Conservation (phyloP, 2,113 vertebrate species). For the Lampris megalopsis region DNA sequence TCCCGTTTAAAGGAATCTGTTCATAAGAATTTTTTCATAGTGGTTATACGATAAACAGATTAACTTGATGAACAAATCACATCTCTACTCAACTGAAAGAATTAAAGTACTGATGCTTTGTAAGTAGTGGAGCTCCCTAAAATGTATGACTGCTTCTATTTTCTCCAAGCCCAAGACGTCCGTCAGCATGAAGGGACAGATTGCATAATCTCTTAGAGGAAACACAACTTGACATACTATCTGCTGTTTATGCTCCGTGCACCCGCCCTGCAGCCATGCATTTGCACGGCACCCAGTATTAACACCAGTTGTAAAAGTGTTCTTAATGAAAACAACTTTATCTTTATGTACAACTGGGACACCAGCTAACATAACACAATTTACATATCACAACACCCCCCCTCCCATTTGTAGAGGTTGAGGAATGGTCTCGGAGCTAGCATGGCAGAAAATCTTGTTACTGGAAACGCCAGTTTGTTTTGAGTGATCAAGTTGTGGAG, state of each 20-base stretch:
- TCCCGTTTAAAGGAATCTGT: not conserved
- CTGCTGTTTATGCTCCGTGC: conserved; percentile 25
- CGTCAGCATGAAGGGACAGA: conserved; percentile 6
- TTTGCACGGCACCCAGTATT: not conserved
- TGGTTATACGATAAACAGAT: not conserved
- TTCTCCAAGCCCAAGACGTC: not conserved
- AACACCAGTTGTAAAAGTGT: not conserved
- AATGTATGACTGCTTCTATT: conserved; percentile 1
- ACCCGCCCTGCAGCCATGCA: conserved; percentile 5
- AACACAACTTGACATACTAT: conserved; percentile 42
- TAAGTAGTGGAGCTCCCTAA: not conserved
- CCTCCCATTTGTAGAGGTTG: not conserved
- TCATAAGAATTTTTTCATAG: not conserved
- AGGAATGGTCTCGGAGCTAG: not conserved
- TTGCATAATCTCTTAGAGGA: conserved; percentile 41
- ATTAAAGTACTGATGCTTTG: not conserved
- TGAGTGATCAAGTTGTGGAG: not conserved
- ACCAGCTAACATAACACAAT: not conserved
- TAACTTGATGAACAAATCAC: not conserved
- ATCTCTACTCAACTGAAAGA: not conserved
- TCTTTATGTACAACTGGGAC: not conserved
- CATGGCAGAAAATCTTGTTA: conserved; percentile 1
- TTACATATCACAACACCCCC: not conserved
- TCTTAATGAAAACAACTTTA: not conserved
- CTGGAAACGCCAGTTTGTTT: conserved; percentile 59